phyloP scores from a whole-genome alignment of 2,797 vertebrate species.

The Trematomus bernacchii region DNA sequence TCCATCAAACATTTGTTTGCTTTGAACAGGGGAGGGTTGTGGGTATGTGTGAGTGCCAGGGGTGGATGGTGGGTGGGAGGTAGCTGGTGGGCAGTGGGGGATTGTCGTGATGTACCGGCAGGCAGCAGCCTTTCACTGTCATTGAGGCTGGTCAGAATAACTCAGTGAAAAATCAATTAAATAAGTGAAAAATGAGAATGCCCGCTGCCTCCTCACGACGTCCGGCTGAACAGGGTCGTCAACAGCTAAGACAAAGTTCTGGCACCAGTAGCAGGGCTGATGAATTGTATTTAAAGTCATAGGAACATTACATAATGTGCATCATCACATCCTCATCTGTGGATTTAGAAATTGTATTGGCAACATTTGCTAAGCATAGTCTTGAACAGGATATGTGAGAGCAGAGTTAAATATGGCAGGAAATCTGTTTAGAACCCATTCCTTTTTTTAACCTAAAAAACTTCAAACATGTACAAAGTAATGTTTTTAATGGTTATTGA shows the following conservation, averaged over 20 bases:
- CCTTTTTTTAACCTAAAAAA: not conserved
- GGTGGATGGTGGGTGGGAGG: constrained; percentile 1
- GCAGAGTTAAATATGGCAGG: not conserved
- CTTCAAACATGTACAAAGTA: not conserved
- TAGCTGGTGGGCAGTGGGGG: not conserved
- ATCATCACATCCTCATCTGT: constrained; percentile 28
- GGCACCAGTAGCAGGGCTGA: constrained; percentile 12
- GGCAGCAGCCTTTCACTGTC: constrained; percentile 32
- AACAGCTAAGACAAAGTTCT: constrained; percentile 25
- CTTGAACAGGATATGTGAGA: constrained; percentile 24
- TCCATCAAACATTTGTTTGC: constrained; percentile 41
- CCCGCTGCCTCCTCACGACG: constrained; percentile 18
- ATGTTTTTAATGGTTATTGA: not conserved
- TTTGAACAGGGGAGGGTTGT: not conserved
- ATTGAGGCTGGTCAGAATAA: constrained; percentile 52
- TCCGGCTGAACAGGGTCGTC: constrained; percentile 11
- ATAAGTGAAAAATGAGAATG: constrained; percentile 33
- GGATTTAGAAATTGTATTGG: constrained; percentile 15
- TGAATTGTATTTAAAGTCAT: not conserved
- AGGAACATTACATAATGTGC: constrained; percentile 23
- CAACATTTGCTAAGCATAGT: not conserved
- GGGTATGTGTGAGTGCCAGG: constrained; percentile 11
- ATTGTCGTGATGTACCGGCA: constrained; percentile 42
- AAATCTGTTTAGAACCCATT: constrained; percentile 4
- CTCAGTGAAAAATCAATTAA: constrained; percentile 54